These are phyloP conservation scores for Tigriopus californicus DNA, from an alignment of 2,888 invertebrate genomes.

Conservation along the genomic window DNA sequence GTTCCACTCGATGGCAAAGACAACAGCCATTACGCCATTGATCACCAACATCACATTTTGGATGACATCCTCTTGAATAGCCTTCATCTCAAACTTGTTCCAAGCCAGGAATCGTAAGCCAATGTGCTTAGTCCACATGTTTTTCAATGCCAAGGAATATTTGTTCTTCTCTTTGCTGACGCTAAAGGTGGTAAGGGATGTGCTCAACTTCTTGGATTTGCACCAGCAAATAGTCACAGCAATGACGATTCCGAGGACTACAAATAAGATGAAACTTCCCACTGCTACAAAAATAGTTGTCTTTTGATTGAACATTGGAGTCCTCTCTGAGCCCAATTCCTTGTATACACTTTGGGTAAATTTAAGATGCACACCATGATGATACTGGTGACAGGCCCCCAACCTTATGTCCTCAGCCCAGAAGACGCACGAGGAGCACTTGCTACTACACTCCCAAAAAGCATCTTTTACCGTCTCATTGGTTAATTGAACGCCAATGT, in stretches of 20 bases:
- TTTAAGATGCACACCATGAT: too few relatives aligned
- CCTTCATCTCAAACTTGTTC: background rate
- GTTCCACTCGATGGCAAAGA: conserved; percentile 5
- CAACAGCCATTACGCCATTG: background rate
- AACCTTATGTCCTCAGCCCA: too few relatives aligned
- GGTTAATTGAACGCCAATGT: background rate
- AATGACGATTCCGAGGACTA: background rate
- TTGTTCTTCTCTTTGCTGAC: background rate
- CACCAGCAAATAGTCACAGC: background rate
- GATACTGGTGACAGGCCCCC: too few relatives aligned
- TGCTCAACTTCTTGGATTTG: background rate
- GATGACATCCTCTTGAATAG: conserved; percentile 3
- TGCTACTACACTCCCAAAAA: background rate
- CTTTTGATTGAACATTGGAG: too few relatives aligned
- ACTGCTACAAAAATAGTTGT: background rate
- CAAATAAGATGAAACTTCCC: background rate
- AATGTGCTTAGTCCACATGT: background rate
- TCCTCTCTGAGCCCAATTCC: too few relatives aligned
- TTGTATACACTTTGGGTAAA: too few relatives aligned
- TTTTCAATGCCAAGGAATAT: background rate
- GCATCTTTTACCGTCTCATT: background rate
- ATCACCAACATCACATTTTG: background rate
- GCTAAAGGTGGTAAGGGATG: too few relatives aligned
- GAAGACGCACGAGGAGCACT: too few relatives aligned
- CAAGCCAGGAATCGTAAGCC: background rate